Base-by-base conservation (phyloP, 2,888 invertebrate species). In the Archips xylosteana region DNA sequence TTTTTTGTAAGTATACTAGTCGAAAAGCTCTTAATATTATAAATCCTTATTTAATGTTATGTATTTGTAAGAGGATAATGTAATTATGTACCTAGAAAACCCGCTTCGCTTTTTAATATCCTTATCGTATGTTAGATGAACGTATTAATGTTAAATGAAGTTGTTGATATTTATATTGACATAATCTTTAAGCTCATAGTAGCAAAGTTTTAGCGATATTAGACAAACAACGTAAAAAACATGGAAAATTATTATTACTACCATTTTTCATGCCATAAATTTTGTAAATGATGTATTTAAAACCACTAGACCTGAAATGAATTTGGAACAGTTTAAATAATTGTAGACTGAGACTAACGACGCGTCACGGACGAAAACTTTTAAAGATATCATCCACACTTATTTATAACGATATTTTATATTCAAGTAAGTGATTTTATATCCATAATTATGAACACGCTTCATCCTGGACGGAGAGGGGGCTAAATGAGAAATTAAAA, bases 21-120 rank as follows among this genome's bases (percentile, higher is more conserved):
- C 89, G 79, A 92, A 92, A 92, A 92, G 92, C 92, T 90, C 92
- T 92, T 92, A 92, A 88, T 84, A 89, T 90, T 93, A 92, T 87
- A 89, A 87, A 83, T 80, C 82, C 89, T 89, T 90, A 89, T 81
- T 79, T 81, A 80, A 85, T 83, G 83, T 85, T 80, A 87, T 87
- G 86, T 87, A 85, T 79, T 81, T 86, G 85, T 88, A 85, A 87
- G 87, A 89, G 87, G 88, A 88, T 87, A 85, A 86, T 74, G 85
- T 87, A 85, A 87, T 86, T 88, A 87, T 84, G 84, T 85, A 85
- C 78, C 84, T 90, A 89, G 82, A 87, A 82, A 84, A 81, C 78
- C 80, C 80, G 80, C 82, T 81, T 79, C 64, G 74, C 80, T 82
- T 80, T 79, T 84, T 83, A 83, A 81, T 66, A 71, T 71, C 54